Percentiles rank a stretch among this genome's conserved stretches.
Conservation (phyloP, 2,888 invertebrate species). For the Chloroclystis v-ata region DNA sequence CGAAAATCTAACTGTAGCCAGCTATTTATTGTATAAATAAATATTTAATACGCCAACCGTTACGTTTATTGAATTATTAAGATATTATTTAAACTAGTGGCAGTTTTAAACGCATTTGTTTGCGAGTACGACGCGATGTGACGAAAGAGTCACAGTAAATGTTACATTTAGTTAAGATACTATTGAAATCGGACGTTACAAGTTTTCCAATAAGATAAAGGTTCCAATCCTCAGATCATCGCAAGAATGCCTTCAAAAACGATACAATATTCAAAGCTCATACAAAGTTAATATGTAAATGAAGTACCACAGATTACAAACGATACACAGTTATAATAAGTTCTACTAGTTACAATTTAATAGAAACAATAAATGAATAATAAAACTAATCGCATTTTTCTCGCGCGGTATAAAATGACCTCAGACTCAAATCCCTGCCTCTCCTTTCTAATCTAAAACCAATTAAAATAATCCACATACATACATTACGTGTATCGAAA, state of each 20-base stretch:
- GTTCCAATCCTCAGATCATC: slow-evolving; percentile 16
- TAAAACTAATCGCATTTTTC: slow-evolving; percentile 55
- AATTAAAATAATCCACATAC: slow-evolving; percentile 19
- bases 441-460: slow-evolving; percentile 31
- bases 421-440: slow-evolving; percentile 41
- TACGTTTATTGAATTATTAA: slow-evolving; percentile 54
- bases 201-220: slow-evolving; percentile 26
- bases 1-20: slow-evolving; percentile 47
- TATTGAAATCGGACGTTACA: slow-evolving; percentile 47
- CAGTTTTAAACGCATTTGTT: slow-evolving; percentile 64
- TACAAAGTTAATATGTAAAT: slow-evolving; percentile 55
- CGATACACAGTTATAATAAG: slow-evolving; percentile 46
- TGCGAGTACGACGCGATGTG: slow-evolving; percentile 33
- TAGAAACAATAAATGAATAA: slow-evolving; percentile 77
- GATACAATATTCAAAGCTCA: slow-evolving; percentile 55
- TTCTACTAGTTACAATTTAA: slow-evolving; percentile 48
- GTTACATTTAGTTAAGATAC: slow-evolving; percentile 38
- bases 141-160: slow-evolving; percentile 36
- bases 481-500: slow-evolving; percentile 27
- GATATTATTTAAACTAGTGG: slow-evolving; percentile 69
- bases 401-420: slow-evolving; percentile 39
- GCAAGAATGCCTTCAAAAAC: slow-evolving; percentile 20
- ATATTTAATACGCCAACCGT: slow-evolving; percentile 46
- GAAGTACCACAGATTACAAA: slow-evolving; percentile 57
- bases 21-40: slow-evolving; percentile 57